phyloP scores from a whole-genome alignment of 1,140 invertebrate genomes.

The Agrypnia vestita region DNA sequence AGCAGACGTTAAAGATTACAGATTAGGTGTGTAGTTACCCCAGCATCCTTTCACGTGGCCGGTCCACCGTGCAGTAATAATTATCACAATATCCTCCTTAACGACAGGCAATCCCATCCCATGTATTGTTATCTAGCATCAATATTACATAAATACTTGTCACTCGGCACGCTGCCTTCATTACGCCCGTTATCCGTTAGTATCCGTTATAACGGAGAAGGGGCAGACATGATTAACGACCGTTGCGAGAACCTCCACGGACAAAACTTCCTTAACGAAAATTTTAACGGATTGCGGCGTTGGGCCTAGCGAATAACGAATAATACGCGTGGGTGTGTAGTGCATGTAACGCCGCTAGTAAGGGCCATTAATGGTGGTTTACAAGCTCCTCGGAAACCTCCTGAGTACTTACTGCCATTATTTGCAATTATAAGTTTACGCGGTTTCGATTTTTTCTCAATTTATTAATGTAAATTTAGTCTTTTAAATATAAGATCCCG shows the following conservation, averaged over 20 bases:
- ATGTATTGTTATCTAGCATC: slow-evolving; percentile 51
- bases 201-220: slow-evolving; percentile 46
- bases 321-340: slow-evolving; percentile 45
- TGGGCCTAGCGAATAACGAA: slow-evolving; percentile 57
- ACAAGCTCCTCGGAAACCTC: neutral
- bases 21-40: neutral
- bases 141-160: slow-evolving; percentile 56
- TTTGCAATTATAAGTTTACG: slow-evolving; percentile 19
- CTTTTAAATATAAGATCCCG: too few relatives aligned
- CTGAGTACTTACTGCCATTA: neutral
- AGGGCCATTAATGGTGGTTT: slow-evolving; percentile 9
- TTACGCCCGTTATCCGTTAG: slow-evolving; percentile 50
- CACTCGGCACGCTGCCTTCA: slow-evolving; percentile 51
- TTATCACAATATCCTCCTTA: slow-evolving; percentile 29
- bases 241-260: slow-evolving; percentile 56
- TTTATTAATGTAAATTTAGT: too few relatives aligned
- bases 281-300: slow-evolving; percentile 61
- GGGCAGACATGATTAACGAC: slow-evolving; percentile 60
- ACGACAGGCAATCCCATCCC: neutral
- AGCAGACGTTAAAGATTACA: slow-evolving; percentile 11
- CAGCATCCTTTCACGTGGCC: neutral
- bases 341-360: slow-evolving; percentile 7
- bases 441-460: too few relatives aligned
- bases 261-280: slow-evolving; percentile 59
- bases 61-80: slow-evolving; percentile 25